Evolutionary conservation across 2,797 vertebrate species (phyloP).

Genomic region (Semotilus atromaculatus): DNA sequence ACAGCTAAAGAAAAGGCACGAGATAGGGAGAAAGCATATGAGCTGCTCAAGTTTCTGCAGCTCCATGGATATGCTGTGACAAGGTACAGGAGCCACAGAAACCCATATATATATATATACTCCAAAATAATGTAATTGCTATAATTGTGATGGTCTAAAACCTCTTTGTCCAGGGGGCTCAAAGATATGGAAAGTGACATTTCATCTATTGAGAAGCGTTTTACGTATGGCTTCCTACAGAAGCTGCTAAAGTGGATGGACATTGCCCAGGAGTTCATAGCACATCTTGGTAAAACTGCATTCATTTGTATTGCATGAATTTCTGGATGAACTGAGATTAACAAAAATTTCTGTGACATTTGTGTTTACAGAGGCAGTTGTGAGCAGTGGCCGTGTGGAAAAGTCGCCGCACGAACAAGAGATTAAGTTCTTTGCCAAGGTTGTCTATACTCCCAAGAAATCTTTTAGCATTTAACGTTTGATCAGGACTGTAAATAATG

Average conservation of each 20-base stretch:
- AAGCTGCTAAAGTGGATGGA: conserved; percentile 95
- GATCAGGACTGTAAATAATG: background rate
- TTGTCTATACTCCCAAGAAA: background rate
- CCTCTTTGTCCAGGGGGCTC: conserved; percentile 80
- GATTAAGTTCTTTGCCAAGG: conserved; percentile 97
- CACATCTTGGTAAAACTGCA: conserved; percentile 84
- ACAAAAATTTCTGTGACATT: background rate
- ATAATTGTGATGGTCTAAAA: background rate
- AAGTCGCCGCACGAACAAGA: conserved; percentile 96
- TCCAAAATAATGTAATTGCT: background rate
- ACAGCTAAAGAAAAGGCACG: conserved; percentile 96
- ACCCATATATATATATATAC: background rate
- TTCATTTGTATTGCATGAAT: background rate
- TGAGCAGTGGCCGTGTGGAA: conserved; percentile 93
- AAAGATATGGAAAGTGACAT: conserved; percentile 96
- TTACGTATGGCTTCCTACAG: conserved; percentile 93
- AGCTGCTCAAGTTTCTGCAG: conserved; percentile 92
- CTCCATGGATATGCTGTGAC: conserved; percentile 93
- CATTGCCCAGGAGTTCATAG: conserved; percentile 94
- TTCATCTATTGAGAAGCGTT: conserved; percentile 95
- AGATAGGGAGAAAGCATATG: conserved; percentile 92
- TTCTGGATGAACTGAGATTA: background rate
- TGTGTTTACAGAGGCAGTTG: conserved; percentile 86
- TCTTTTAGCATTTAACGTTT: background rate
- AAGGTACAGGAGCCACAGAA: conserved; percentile 69